Evolutionary conservation across 35 echinoderm and acorn worm genomes (phyloP), one percentile per base, ranked within the genome.

Genomic region (Lytechinus variegatus): DNA sequence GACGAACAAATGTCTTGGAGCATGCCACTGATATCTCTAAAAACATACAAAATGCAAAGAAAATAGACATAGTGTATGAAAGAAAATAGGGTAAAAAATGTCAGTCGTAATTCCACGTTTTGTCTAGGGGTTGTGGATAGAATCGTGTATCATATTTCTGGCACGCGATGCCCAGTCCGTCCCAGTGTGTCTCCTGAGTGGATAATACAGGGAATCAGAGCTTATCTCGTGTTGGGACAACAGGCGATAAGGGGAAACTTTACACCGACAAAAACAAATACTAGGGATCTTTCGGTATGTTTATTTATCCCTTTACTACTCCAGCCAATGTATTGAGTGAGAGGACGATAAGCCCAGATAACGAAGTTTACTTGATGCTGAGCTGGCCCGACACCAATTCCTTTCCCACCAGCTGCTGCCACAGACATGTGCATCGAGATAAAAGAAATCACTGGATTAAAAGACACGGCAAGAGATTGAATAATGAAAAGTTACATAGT

Each of bases 241-340:
- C 66, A 79, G 14, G 14, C 66, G 66, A 79, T 79, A 79, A 24
- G 66, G 66, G 13, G 66, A 79, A 79, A 79, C 66, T 79, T 79
- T 24, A 79, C 66, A 79, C 66, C 66, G 66, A 79, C 66, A 79
- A 79, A 79, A 79, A 79, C 66, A 79, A 79, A 79, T 79, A 79
- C 66, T 24, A 79, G 66, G 66, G 66, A 79, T 79, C 66, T 79
- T 79, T 79, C 66, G 66, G 66, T 79, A 79, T 79, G 66, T 79
- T 79, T 79, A 79, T 79, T 79, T 79, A 79, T 79, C 66, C 66
- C 66, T 79, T 79, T 79, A 79, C 66, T 79, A 79, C 21, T 16
- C 66, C 66, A 79, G 66, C 19, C 21, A 3, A 4, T 79, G 12
- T 16, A 79, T 24, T 79, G 66, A 79, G 66, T 79, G 66, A 79